These are phyloP conservation scores for Onychostoma macrolepis DNA, from an alignment of 2,113 vertebrate genomes.

Conservation along the genomic window DNA sequence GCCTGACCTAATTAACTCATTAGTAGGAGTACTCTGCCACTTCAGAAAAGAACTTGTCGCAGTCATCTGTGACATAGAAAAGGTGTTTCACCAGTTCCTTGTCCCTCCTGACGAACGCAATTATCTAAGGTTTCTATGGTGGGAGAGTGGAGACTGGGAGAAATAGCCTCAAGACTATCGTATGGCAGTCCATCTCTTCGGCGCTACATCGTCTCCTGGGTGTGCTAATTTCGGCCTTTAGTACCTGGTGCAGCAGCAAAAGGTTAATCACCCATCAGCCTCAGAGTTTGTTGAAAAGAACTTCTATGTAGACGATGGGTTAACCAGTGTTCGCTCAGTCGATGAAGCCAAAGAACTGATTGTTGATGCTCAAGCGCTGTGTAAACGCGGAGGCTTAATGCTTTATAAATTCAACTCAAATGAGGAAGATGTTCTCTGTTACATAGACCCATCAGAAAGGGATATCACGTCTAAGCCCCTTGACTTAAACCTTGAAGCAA, in stretches of 20 bases:
- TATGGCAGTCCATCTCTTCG: too few relatives aligned
- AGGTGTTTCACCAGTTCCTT: too few relatives aligned
- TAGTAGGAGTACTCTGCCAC: background rate
- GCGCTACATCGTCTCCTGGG: too few relatives aligned
- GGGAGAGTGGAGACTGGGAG: too few relatives aligned
- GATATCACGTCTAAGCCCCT: background rate
- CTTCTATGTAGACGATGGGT: background rate
- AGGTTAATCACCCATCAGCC: background rate
- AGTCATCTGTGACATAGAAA: too few relatives aligned
- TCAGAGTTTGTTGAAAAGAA: background rate
- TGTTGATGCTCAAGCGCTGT: background rate
- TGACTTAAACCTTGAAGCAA: background rate
- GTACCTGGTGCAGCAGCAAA: background rate
- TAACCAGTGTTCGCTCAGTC: background rate
- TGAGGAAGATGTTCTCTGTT: background rate
- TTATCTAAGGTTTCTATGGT: too few relatives aligned
- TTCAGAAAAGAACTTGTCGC: too few relatives aligned
- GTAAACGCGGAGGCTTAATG: background rate
- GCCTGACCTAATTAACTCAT: slow-evolving; percentile 24
- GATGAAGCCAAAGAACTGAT: background rate
- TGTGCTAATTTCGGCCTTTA: too few relatives aligned
- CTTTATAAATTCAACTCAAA: background rate
- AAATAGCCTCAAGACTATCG: too few relatives aligned
- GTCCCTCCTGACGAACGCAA: too few relatives aligned
- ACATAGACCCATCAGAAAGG: background rate